Base-by-base conservation (phyloP, 2,113 vertebrate species). In the Urocynchramus pylzowi region DNA sequence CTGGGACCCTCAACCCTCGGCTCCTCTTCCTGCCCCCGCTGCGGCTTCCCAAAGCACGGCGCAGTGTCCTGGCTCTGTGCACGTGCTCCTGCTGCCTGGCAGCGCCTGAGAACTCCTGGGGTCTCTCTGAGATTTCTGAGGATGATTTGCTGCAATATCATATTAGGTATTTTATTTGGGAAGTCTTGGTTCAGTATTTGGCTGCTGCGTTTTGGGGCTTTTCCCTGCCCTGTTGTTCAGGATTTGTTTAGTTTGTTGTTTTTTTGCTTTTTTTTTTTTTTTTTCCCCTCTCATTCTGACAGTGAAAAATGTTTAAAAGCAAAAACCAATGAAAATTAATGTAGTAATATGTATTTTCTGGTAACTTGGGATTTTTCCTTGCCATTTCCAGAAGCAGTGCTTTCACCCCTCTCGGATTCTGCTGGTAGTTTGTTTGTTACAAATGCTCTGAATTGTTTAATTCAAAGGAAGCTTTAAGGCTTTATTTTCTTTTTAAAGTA, bases 21-120 rank as follows among this genome's bases (percentile, higher is more conserved):
- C 16, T 42, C 47, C 67, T 37, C 57, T 4, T 27, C 6, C 61
- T 39, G 44, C 27, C 67, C 26, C 30, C 2, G 0, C 26, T 3
- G 1, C 1, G 30, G 16, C 64, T 61, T 16, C 71, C 70, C 33
- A 2, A 3, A 7, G 26, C 35, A 1, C 2, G 1, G 1, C 0
- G 0, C 9, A 0, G 8, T 7, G 45, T 47, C 35, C 69, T 44
- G 76, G 5, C 50, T 16, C 20, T 6, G 1, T 0, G 3, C 13
- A 0, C 0, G 0, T 17, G 47, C 1, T 41, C 22, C 73, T 30
- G 17, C 30, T 33, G 53, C 28, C 68, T 28, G 47, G 16, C 77
- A 37, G 37, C 0, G 2, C 6, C 73, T 13, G n/a, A 26, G 23
- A 10, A 9, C 16, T 3, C 57, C n/a, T 3, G 13, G 3, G 16